phyloP scores from a whole-genome alignment of 1,140 invertebrate species.

The Sinonovacula constricta region DNA sequence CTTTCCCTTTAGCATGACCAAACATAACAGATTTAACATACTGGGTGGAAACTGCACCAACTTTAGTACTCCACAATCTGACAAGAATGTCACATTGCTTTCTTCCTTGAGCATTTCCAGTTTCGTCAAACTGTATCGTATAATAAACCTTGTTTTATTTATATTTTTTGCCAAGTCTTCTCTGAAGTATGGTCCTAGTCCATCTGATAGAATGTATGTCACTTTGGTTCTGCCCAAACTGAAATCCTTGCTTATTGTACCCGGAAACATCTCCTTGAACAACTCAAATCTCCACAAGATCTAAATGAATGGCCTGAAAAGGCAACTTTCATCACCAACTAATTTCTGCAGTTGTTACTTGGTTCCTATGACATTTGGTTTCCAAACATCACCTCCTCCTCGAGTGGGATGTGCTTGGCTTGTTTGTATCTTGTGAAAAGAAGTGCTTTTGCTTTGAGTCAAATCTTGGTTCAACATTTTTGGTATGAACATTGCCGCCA shows the following conservation, averaged over 20 bases:
- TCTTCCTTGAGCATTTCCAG: too few species aligned
- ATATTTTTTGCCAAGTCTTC: neutral
- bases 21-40: slow-evolving; percentile 17
- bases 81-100: slow-evolving; percentile 25
- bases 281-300: slow-evolving; percentile 4
- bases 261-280: slow-evolving; percentile 24
- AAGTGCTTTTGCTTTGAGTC: too few species aligned
- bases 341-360: too few species aligned
- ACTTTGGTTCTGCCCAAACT: neutral
- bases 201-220: slow-evolving; percentile 9
- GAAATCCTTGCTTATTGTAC: neutral
- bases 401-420: too few species aligned
- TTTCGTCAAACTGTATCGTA: too few species aligned
- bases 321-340: too few species aligned
- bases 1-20: slow-evolving; percentile 22
- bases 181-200: slow-evolving; percentile 11
- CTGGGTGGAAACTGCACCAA: neutral
- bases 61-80: slow-evolving; percentile 5
- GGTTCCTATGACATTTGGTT: too few species aligned
- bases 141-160: neutral
- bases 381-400: too few species aligned
- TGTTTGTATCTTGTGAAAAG: too few species aligned
- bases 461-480: too few species aligned
- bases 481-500: too few species aligned
- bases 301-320: neutral